phyloP scores from a whole-genome alignment of 2,797 vertebrate species.

The Spea hammondii region DNA sequence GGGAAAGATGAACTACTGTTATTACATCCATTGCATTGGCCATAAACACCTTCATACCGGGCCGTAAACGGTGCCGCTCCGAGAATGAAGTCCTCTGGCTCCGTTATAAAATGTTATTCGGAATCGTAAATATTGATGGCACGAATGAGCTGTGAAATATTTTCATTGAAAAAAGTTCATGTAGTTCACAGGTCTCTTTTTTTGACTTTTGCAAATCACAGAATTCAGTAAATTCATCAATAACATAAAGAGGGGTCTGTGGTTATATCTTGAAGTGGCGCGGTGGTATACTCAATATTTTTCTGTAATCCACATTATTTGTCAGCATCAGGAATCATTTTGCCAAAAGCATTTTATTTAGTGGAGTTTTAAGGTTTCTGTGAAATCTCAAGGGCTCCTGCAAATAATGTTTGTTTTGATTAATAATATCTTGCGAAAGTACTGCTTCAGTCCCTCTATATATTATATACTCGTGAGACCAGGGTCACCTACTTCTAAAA shows the following conservation, averaged over 20 bases:
- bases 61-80: slow-evolving; percentile 33
- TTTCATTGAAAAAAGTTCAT: neutral
- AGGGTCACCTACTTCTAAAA: neutral
- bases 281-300: neutral
- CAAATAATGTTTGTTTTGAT: slow-evolving; percentile 6
- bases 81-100: slow-evolving; percentile 46
- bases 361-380: neutral
- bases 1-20: neutral
- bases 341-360: neutral
- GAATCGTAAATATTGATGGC: slow-evolving; percentile 45
- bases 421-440: neutral
- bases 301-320: slow-evolving; percentile 14
- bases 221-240: slow-evolving; percentile 28
- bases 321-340: neutral
- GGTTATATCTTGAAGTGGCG: neutral
- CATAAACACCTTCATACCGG: slow-evolving; percentile 36
- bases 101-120: slow-evolving; percentile 41
- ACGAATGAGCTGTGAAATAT: slow-evolving; percentile 32
- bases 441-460: neutral
- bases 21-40: neutral
- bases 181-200: neutral
- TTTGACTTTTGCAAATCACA: slow-evolving; percentile 23
- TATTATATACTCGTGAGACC: neutral
- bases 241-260: neutral
- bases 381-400: slow-evolving; percentile 4